Conservation (phyloP, 2,888 invertebrate species). For the Beris chalybata region DNA sequence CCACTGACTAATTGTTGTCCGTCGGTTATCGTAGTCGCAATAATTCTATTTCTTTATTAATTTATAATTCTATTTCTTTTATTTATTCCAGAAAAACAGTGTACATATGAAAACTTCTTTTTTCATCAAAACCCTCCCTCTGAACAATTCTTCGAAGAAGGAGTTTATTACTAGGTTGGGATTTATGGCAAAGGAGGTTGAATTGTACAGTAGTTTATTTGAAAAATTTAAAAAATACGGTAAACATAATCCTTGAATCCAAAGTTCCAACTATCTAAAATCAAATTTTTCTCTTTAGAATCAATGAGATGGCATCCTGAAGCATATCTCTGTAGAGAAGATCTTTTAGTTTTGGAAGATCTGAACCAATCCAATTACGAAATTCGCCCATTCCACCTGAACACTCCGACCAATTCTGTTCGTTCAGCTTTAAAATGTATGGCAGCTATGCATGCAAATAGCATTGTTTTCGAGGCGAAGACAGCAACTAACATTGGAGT, state of each 20-base stretch:
- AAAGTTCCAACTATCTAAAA: background rate
- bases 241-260: background rate
- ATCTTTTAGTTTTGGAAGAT: slow-evolving; percentile 35
- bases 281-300: slow-evolving; percentile 12
- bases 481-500: slow-evolving; percentile 35
- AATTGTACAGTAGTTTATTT: slow-evolving; percentile 18
- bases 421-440: slow-evolving; percentile 46
- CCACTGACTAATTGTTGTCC: background rate
- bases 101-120: slow-evolving; percentile 1
- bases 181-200: slow-evolving; percentile 20
- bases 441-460: slow-evolving; percentile 51
- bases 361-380: slow-evolving; percentile 20
- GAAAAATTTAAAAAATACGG: slow-evolving; percentile 17
- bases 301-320: slow-evolving; percentile 31
- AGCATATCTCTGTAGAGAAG: slow-evolving; percentile 24
- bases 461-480: slow-evolving; percentile 47
- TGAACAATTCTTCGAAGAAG: slow-evolving; percentile 8
- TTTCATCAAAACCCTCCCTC: slow-evolving; percentile 27
- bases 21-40: background rate
- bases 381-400: slow-evolving; percentile 15
- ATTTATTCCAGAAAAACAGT: background rate
- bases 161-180: slow-evolving; percentile 8
- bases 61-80: background rate
- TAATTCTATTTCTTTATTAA: background rate
- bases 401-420: slow-evolving; percentile 41